Evolutionary conservation across 2,113 vertebrate species (phyloP).

Genomic region (Limnothrissa miodon): DNA sequence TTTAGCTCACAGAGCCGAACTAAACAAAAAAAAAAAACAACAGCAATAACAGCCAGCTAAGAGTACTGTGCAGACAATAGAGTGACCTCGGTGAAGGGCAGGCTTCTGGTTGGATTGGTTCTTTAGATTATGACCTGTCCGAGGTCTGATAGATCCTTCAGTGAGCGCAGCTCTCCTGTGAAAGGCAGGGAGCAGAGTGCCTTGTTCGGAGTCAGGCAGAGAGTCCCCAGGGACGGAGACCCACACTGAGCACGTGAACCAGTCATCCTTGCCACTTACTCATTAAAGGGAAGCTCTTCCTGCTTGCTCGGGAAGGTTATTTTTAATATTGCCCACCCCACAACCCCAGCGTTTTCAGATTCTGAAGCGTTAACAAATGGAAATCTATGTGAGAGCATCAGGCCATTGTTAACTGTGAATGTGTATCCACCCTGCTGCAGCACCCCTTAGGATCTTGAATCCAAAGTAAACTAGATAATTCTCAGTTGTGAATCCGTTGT

Average conservation of each 20-base stretch:
- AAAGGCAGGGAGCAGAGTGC: constrained; percentile 30
- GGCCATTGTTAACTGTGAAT: background rate
- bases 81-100: constrained; percentile 46
- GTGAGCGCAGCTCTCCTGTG: constrained; percentile 24
- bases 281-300: constrained; percentile 25
- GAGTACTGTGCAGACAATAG: background rate
- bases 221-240: constrained; percentile 30
- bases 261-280: constrained; percentile 23
- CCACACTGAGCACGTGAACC: constrained; percentile 25
- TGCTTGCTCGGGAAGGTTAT: background rate
- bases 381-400: background rate
- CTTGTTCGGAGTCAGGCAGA: constrained; percentile 29
- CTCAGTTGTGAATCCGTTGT: background rate
- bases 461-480: background rate
- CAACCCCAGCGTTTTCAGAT: background rate
- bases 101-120: constrained; percentile 47
- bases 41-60: background rate
- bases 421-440: background rate
- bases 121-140: constrained; percentile 28
- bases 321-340: constrained; percentile 4
- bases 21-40: background rate
- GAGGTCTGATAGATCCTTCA: constrained; percentile 33
- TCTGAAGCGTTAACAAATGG: background rate
- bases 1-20: background rate
- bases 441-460: background rate